Evolutionary conservation across 2,113 vertebrate species (phyloP).

Genomic region (Nannobrachium achirus): DNA sequence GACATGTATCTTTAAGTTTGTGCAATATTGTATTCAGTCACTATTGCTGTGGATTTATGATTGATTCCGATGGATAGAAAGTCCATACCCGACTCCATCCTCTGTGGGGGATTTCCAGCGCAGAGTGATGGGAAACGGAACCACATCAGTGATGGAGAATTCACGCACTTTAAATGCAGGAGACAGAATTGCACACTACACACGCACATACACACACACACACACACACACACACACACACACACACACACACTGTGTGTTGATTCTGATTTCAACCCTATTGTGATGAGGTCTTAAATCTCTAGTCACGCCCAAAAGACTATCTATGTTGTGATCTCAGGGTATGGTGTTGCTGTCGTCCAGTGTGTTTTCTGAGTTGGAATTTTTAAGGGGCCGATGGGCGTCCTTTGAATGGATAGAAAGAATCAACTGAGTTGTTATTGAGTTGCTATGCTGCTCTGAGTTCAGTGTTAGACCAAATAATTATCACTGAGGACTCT

Average conservation of each 20-base stretch:
- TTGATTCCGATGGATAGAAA: not conserved
- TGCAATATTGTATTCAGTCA: not conserved
- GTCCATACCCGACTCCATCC: constrained; percentile 87
- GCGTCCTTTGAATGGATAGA: too few relatives aligned
- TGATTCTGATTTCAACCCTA: not conserved
- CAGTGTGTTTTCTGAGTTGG: too few relatives aligned
- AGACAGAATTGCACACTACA: constrained; percentile 94
- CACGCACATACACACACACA: constrained; percentile 35
- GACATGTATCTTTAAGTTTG: constrained; percentile 4
- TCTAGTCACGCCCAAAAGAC: too few relatives aligned
- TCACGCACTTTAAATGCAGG: constrained; percentile 97
- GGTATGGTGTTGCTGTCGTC: too few relatives aligned
- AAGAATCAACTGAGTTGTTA: too few relatives aligned
- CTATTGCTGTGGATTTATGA: not conserved
- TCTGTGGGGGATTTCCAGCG: constrained; percentile 92
- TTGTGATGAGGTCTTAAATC: too few relatives aligned
- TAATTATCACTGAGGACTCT: too few relatives aligned
- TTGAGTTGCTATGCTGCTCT: too few relatives aligned
- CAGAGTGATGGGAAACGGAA: constrained; percentile 93
- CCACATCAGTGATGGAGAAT: constrained; percentile 93
- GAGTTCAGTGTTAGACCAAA: too few relatives aligned
- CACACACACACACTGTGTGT: constrained; percentile 16
- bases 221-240: constrained; percentile 30
- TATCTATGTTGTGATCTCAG: too few relatives aligned
- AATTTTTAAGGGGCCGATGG: too few relatives aligned